These are phyloP conservation scores for Cepphus grylle DNA, from an alignment of 2,113 vertebrate species.

Conservation along the genomic window DNA sequence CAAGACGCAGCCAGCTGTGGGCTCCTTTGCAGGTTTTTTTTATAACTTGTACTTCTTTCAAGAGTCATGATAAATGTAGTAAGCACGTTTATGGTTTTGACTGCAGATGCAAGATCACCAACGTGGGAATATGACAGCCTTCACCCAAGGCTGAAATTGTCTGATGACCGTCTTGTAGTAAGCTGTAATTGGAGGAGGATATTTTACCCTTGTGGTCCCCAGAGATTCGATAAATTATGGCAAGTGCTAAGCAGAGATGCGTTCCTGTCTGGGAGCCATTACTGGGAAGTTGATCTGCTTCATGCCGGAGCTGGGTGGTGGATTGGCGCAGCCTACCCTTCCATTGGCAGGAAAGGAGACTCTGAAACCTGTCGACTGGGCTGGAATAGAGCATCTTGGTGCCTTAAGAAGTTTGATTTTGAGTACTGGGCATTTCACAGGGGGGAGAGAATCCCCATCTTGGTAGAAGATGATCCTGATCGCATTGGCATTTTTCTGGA, in stretches of 20 bases:
- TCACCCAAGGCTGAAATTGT: conserved; percentile 69
- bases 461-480: conserved; percentile 58
- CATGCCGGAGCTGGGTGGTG: conserved; percentile 72
- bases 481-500: conserved; percentile 71
- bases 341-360: conserved; percentile 65
- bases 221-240: conserved; percentile 69
- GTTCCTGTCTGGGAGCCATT: conserved; percentile 75
- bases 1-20: not conserved
- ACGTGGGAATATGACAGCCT: conserved; percentile 68
- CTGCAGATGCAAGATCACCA: conserved; percentile 73
- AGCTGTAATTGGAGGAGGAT: conserved; percentile 46
- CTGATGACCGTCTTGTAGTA: conserved; percentile 52
- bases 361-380: conserved; percentile 64
- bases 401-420: conserved; percentile 72
- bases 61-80: not conserved
- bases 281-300: conserved; percentile 77
- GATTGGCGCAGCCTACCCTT: conserved; percentile 71
- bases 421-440: conserved; percentile 81
- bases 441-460: conserved; percentile 66
- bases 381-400: conserved; percentile 76
- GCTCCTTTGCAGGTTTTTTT: not conserved
- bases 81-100: not conserved
- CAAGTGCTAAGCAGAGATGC: conserved; percentile 74
- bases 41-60: not conserved
- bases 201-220: conserved; percentile 37